Evolutionary conservation across 2,113 vertebrate genomes (phyloP).

Genomic region (Lagenorhynchus albirostris): DNA sequence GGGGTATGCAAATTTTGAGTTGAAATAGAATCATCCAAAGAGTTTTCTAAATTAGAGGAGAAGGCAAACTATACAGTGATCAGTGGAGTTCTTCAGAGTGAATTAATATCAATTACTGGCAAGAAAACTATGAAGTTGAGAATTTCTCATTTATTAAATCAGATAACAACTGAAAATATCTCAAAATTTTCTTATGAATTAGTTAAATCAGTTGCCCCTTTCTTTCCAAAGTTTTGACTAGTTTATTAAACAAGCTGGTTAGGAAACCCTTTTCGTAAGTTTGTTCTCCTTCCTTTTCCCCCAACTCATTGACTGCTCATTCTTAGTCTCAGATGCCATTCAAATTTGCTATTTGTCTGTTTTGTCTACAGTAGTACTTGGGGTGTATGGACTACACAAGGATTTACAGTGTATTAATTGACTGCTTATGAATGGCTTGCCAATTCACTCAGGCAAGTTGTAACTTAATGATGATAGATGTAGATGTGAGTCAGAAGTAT

Average conservation of each 20-base stretch:
- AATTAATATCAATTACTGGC: neutral
- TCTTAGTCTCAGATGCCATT: neutral
- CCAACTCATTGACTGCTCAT: neutral
- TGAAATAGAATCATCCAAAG: neutral
- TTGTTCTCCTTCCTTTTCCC: neutral
- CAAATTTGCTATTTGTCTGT: neutral
- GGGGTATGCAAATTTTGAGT: neutral
- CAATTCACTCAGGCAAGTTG: neutral
- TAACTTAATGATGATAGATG: neutral
- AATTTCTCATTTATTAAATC: neutral
- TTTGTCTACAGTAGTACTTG: neutral
- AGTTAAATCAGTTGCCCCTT: neutral
- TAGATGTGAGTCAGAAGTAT: accelerated
- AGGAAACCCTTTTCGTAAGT: neutral
- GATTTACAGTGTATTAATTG: neutral
- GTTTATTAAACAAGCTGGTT: neutral
- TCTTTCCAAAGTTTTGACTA: neutral
- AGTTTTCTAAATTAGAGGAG: neutral
- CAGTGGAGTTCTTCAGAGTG: neutral
- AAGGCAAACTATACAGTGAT: neutral
- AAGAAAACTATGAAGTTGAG: neutral
- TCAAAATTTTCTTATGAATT: neutral
- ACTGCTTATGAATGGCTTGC: neutral
- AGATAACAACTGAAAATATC: neutral
- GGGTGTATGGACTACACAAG: neutral